Percentiles rank a stretch among this genome's conserved stretches.
Evolutionary conservation across 2,113 vertebrate genomes (phyloP).

Genomic region (Phycodurus eques): DNA sequence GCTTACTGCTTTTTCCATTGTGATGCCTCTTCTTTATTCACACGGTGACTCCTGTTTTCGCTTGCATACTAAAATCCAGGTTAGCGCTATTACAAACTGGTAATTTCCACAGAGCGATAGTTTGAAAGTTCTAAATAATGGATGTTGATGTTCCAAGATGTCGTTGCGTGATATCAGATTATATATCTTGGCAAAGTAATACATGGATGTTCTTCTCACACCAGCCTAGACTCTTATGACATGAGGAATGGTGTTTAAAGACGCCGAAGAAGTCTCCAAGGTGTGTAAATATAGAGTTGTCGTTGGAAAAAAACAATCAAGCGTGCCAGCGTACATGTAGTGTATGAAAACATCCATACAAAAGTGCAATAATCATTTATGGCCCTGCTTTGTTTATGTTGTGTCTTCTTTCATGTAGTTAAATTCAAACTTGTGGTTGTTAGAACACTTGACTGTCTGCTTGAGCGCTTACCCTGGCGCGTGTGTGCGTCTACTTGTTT

Average conservation of each 20-base stretch:
- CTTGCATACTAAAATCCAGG: neutral
- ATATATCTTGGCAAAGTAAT: conserved; percentile 4
- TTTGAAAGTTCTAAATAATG: neutral
- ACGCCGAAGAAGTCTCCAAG: conserved; percentile 13
- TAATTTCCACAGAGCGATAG: neutral
- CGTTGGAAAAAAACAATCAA: conserved; percentile 9
- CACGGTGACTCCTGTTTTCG: too few relatives aligned
- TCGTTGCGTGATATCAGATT: neutral
- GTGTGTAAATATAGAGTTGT: conserved; percentile 52
- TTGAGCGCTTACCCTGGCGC: neutral
- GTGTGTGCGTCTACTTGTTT: conserved; percentile 15
- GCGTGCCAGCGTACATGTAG: neutral
- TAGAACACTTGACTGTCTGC: neutral
- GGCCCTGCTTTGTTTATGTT: neutral
- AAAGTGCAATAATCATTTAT: neutral
- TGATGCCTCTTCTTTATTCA: neutral
- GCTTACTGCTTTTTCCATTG: neutral
- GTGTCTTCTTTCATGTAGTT: neutral
- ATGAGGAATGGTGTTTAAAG: conserved; percentile 45
- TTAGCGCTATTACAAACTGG: neutral
- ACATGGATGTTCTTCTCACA: conserved; percentile 13
- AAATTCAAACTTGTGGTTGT: neutral
- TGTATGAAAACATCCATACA: conserved; percentile 7
- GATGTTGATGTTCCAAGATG: neutral
- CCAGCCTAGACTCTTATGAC: conserved; percentile 30